These are phyloP conservation scores for Grammatotria lemairii DNA, from an alignment of 2,113 vertebrate species.

Conservation along the genomic window DNA sequence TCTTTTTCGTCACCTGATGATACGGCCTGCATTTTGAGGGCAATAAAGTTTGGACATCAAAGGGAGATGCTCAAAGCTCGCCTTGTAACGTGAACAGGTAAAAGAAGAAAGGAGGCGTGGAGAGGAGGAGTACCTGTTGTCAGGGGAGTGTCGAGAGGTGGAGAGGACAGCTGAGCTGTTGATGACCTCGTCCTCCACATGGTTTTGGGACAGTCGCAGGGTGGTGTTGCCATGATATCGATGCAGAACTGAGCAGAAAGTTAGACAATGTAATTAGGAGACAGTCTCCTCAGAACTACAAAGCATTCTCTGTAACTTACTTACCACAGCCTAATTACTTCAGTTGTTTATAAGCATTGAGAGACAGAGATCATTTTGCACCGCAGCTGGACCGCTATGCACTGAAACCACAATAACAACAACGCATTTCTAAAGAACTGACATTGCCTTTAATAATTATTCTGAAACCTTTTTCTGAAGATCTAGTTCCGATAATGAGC, in stretches of 20 bases:
- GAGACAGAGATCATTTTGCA: background rate
- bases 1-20: background rate
- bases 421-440: background rate
- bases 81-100: background rate
- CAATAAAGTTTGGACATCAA: background rate
- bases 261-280: background rate
- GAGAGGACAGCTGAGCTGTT: conserved; percentile 62
- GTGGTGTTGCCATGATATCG: conserved; percentile 57
- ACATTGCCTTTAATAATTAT: background rate
- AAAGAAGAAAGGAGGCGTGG: background rate
- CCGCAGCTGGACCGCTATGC: background rate
- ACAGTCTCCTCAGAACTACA: background rate
- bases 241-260: conserved; percentile 50
- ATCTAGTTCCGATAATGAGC: background rate
- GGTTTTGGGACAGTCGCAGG: conserved; percentile 64
- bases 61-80: background rate
- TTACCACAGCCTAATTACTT: background rate
- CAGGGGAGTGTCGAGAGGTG: conserved; percentile 38
- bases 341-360: background rate
- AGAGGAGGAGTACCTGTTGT: conserved; percentile 51
- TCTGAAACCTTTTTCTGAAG: background rate
- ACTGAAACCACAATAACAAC: background rate
- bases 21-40: background rate
- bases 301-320: background rate
- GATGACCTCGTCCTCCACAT: conserved; percentile 73